phyloP scores from a whole-genome alignment of 1,140 invertebrate genomes.

The Drosophila mayri region DNA sequence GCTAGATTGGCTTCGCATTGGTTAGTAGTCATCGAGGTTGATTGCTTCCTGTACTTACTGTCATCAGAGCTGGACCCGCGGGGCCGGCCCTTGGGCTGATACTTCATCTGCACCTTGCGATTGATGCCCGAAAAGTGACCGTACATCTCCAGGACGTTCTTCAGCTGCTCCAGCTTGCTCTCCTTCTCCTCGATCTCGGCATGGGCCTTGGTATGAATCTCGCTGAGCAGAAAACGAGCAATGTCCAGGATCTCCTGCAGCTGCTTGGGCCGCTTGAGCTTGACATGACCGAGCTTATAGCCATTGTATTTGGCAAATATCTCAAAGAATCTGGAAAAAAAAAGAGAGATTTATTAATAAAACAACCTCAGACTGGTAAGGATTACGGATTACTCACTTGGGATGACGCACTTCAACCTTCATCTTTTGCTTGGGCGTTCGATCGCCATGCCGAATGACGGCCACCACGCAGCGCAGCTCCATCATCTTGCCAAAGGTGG shows the following conservation, averaged over 20 bases:
- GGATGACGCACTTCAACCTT: conserved; percentile 99
- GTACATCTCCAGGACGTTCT: conserved; percentile 99
- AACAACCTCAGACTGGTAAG: accelerated
- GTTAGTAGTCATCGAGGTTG: conserved; percentile 15
- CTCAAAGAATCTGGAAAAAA: conserved; percentile 94
- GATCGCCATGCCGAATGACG: conserved; percentile 99
- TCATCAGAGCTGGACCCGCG: conserved; percentile 97
- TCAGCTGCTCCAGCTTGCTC: conserved; percentile 98
- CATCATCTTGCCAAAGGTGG: conserved; percentile 99
- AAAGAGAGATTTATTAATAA: background rate
- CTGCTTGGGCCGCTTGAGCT: conserved; percentile 98
- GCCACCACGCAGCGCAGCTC: conserved; percentile 98
- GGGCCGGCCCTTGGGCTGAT: conserved; percentile 97
- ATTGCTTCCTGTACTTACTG: conserved; percentile 87
- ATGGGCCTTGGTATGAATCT: conserved; percentile 94
- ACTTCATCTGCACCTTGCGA: conserved; percentile 99
- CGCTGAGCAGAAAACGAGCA: conserved; percentile 93
- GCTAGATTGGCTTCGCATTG: conserved; percentile 49
- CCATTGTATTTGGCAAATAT: conserved; percentile 99
- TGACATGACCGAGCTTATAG: conserved; percentile 97
- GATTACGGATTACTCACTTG: conserved; percentile 89
- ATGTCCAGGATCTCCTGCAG: conserved; percentile 99
- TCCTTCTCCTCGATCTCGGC: conserved; percentile 98
- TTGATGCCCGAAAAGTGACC: conserved; percentile 99
- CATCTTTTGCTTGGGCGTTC: conserved; percentile 99